Evolutionary conservation across 2,888 invertebrate genomes (phyloP).

Genomic region (Epistrophella euchroma): DNA sequence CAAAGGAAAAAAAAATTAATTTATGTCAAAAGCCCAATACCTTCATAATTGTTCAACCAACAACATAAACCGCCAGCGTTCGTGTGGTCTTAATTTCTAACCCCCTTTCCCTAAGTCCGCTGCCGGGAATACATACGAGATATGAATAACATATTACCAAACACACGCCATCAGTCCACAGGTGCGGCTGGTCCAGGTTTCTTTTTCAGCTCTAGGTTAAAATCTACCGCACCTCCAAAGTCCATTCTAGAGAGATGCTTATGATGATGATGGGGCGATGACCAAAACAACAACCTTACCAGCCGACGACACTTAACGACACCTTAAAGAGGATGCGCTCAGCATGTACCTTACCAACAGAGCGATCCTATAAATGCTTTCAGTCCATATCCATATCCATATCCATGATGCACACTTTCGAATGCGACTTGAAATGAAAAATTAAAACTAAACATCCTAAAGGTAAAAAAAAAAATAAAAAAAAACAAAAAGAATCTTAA

Average conservation of each 20-base stretch:
- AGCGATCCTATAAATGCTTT: constrained; percentile 24
- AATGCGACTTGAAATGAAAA: constrained; percentile 39
- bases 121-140: constrained; percentile 5
- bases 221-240: constrained; percentile 36
- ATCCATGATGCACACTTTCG: constrained; percentile 19
- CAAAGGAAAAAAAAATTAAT: constrained; percentile 8
- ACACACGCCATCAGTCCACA: constrained; percentile 41
- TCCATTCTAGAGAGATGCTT: constrained; percentile 55
- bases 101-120: not conserved
- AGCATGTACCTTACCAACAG: constrained; percentile 46
- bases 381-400: constrained; percentile 14
- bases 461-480: not conserved
- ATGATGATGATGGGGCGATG: constrained; percentile 64
- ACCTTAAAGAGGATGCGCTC: constrained; percentile 56
- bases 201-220: constrained; percentile 19
- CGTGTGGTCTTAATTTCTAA: constrained; percentile 68
- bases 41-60: constrained; percentile 49
- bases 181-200: constrained; percentile 28
- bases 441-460: constrained; percentile 64
- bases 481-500: constrained; percentile 50
- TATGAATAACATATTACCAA: constrained; percentile 38
- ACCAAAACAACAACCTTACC: constrained; percentile 62
- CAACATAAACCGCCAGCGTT: constrained; percentile 33
- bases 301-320: constrained; percentile 66
- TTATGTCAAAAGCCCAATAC: constrained; percentile 24